Base-by-base conservation (phyloP, 2,797 vertebrate genomes). In the Molossus molossus region DNA sequence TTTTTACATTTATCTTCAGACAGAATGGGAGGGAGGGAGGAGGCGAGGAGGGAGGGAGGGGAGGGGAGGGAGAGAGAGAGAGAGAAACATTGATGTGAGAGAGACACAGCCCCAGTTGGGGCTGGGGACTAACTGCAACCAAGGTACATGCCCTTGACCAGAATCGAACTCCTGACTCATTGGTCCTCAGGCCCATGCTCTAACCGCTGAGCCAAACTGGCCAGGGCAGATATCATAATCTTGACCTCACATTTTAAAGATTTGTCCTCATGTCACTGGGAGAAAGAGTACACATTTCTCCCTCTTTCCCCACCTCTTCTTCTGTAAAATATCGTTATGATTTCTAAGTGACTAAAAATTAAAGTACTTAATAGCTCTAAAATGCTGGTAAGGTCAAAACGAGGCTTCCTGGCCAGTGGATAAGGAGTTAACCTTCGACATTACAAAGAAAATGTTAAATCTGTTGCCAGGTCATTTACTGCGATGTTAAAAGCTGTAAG, bases 381-480 rank as follows among this genome's bases (percentile, higher is more conserved):
- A 94, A 80, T 90, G 77, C 95, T 82, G 57, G 69, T 89, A 67
- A 50, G 87, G 96, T 95, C 90, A 96, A 60, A 83, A 64, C 80
- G 62, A 90, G 57, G 64, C 76, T 91, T 92, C 91, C 67, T 87
- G 80, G 91, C 69, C 82, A 75, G 64, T 80, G 70, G 92, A 58
- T 97, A 86, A 96, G 94, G 93, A 97, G 95, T 96, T 96, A 97
- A 97, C 15, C 29, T 82, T 83, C 82, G 70, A 83, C 50, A 29
- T 93, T 92, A 94, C 86, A 86, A 75, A 96, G 95, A 89, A 96
- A 97, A 86, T 53, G 83, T 93, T 96, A 94, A 85, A 97, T 97
- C 89, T 94, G 80, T 76, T 97, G 94, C 96, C 96, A 96, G 93
- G 77, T 88, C 89, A 65, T 95, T 97, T 95, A 96, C 84, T 92